Evolutionary conservation across 2,797 vertebrate species (phyloP).

Genomic region (Coranthus polyacanthus): DNA sequence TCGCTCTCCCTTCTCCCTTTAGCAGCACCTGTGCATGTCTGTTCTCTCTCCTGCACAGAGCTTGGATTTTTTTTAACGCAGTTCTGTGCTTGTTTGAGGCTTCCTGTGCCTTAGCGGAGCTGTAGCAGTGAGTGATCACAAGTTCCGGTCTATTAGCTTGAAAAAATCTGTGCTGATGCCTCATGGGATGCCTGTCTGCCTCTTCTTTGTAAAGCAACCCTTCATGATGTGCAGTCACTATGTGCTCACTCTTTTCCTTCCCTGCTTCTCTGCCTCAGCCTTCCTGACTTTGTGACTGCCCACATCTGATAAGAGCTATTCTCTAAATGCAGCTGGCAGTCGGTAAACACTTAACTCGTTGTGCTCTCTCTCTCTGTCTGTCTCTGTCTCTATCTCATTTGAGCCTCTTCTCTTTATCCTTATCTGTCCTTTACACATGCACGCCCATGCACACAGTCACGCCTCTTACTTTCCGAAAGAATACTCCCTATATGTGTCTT

Average conservation of each 20-base stretch:
- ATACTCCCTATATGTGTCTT: not conserved
- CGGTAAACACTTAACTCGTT: constrained; percentile 60
- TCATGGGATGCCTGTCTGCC: constrained; percentile 50
- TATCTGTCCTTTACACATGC: constrained; percentile 48
- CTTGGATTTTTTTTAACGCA: constrained; percentile 46
- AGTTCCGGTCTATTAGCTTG: constrained; percentile 15
- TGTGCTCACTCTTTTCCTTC: constrained; percentile 6
- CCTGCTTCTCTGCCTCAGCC: constrained; percentile 38
- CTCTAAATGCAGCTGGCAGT: constrained; percentile 57
- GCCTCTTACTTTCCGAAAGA: constrained; percentile 21
- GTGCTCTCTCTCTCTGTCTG: constrained; percentile 36
- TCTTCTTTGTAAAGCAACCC: constrained; percentile 35
- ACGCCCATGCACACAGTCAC: constrained; percentile 18
- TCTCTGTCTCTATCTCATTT: constrained; percentile 29
- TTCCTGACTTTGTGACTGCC: constrained; percentile 42
- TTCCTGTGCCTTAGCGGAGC: constrained; percentile 48
- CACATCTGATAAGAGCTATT: constrained; percentile 71
- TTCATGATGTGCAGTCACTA: constrained; percentile 8
- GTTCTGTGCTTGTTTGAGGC: too few species aligned
- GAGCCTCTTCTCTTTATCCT: constrained; percentile 43
- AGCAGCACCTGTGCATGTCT: constrained; percentile 81
- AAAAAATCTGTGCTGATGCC: constrained; percentile 37
- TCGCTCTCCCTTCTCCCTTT: constrained; percentile 26
- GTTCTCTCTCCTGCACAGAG: constrained; percentile 46
- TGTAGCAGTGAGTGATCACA: constrained; percentile 52